phyloP scores from a whole-genome alignment of 2,113 vertebrate genomes.

The Platichthys flesus region DNA sequence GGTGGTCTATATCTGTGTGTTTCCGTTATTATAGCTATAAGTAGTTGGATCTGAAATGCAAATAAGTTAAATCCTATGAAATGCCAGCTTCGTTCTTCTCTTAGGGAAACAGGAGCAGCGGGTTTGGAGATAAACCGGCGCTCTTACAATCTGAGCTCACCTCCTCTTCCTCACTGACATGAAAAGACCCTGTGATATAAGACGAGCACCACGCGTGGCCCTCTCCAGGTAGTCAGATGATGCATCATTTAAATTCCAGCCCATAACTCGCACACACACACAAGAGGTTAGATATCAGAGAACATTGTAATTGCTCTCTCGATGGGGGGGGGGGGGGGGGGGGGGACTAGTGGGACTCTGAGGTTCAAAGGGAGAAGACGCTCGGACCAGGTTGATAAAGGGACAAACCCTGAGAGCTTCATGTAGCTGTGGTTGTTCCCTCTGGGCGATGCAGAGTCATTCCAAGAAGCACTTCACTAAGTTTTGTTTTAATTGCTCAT shows the following conservation, averaged over 20 bases:
- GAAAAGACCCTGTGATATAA: slow-evolving; percentile 29
- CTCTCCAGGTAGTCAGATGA: slow-evolving; percentile 52
- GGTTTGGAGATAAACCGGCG: slow-evolving; percentile 26
- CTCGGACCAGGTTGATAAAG: slow-evolving; percentile 35
- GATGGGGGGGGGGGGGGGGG: neutral
- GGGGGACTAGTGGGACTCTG: neutral
- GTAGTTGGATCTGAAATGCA: slow-evolving; percentile 35
- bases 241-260: slow-evolving; percentile 52
- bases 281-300: slow-evolving; percentile 46
- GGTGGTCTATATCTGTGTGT: neutral
- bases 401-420: slow-evolving; percentile 2
- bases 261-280: slow-evolving; percentile 25
- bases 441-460: slow-evolving; percentile 17
- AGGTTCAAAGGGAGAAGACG: slow-evolving; percentile 48
- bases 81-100: slow-evolving; percentile 13
- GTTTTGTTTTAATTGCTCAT: neutral
- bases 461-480: neutral
- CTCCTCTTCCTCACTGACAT: slow-evolving; percentile 15
- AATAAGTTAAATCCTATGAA: slow-evolving; percentile 32
- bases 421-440: neutral
- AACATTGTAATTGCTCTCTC: slow-evolving; percentile 56
- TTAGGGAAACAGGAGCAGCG: neutral
- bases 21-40: slow-evolving; percentile 8
- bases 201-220: slow-evolving; percentile 22
- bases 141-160: slow-evolving; percentile 25